Evolutionary conservation across 2,888 invertebrate genomes (phyloP).

Genomic region (Orchestes rusci): DNA sequence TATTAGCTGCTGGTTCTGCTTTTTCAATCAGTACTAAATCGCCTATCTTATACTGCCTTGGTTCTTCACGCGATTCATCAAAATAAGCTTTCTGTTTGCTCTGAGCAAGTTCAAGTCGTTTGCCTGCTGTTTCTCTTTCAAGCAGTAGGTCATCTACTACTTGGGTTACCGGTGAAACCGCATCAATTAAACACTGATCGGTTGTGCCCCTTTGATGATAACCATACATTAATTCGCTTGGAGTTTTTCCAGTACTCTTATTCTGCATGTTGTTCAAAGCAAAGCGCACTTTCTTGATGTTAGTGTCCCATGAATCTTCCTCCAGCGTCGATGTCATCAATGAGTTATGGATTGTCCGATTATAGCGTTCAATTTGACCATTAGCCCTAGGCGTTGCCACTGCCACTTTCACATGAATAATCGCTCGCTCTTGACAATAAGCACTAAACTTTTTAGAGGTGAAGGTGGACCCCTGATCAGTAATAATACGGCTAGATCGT

Average conservation of each 20-base stretch:
- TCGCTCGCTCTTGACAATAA: background rate
- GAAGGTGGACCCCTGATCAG: background rate
- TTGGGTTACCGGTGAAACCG: too few species aligned
- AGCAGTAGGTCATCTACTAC: too few species aligned
- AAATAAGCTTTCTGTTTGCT: conserved; percentile 15
- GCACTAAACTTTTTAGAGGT: background rate
- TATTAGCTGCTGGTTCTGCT: background rate
- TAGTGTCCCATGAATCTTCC: background rate
- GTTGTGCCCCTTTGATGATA: background rate
- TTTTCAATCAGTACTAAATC: conserved; percentile 19
- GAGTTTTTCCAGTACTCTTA: background rate
- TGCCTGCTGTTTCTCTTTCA: background rate
- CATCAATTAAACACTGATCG: too few species aligned
- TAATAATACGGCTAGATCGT: background rate
- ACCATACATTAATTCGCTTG: background rate
- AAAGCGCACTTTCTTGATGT: background rate
- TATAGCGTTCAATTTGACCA: too few species aligned
- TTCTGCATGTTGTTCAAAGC: background rate
- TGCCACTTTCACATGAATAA: background rate
- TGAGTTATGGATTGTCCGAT: too few species aligned
- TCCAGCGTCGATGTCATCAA: too few species aligned
- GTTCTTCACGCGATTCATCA: too few species aligned
- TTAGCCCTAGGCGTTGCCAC: too few species aligned
- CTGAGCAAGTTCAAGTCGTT: too few species aligned
- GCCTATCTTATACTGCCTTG: background rate